Base-by-base conservation (phyloP, 2,113 vertebrate species). In the Condylura cristata region DNA sequence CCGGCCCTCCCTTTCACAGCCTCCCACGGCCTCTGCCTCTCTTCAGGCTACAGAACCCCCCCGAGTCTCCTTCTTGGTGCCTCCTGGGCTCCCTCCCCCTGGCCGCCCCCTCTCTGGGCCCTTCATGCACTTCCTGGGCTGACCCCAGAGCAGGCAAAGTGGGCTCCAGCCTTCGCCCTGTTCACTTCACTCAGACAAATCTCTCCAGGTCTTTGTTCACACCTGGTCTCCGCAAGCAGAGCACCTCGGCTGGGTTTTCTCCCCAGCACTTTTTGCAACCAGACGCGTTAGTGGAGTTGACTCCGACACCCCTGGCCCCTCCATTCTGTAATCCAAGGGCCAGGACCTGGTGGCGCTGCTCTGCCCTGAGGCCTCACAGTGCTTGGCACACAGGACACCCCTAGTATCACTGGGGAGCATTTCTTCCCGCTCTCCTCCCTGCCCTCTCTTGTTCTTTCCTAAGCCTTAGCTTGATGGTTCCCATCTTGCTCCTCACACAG, bases 101-200 rank as follows among this genome's bases (percentile, higher is more conserved):
- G 10, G 9, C n/a, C 8, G 56, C 51, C 53, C 0, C 51, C 4
- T 53, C 22, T 46, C 17, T 4, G 0, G 1, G 26, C 44, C 20
- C 32, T 78, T 2, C n/a, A n/a, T n/a, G 5, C 3, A 6, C 24
- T 66, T 65, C 63, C 18, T 1, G 18, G 24, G 18, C 10, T 82
- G 72, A 9, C 76, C 34, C 39, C 76, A 13, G 48, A 83, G 51
- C 28, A 34, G 13, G 28, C 4, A 51, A 1, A 32, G 1, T 6
- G 18, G 37, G 0, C 18, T 56, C 63, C 16, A 24, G 56, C n/a
- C 18, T 41, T 12, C 2, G 41, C 51, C n/a, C 6, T 58, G 24
- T 48, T 30, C 18, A 6, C 34, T 66, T 22, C 44, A 32, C 72
- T 48, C 58, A 34, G 56, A n/a, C 4, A 8, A 20, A 68, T 63